Conservation (phyloP, 30 jellyfish, hydroid and myxozoan species). For the Aurelia aurita region DNA sequence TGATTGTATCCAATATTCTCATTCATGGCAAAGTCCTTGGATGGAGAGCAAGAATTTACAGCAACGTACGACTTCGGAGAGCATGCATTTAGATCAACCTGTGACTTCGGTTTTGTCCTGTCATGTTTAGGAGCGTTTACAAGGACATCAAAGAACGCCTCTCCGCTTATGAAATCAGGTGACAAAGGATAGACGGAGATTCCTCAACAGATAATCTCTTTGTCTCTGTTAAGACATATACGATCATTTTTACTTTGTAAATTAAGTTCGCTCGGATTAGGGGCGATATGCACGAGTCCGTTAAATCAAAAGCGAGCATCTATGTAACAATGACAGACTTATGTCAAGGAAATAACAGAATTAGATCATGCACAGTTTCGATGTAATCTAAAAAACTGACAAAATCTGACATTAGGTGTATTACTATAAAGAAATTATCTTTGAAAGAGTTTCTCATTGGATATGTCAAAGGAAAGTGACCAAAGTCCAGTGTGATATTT, state of each 20-base stretch:
- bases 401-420: too few relatives aligned
- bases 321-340: constrained; percentile 30
- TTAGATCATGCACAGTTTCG: too few relatives aligned
- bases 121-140: not conserved
- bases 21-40: constrained; percentile 1
- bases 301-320: constrained; percentile 29
- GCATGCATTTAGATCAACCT: too few relatives aligned
- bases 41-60: not conserved
- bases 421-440: too few relatives aligned
- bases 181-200: constrained; percentile 46
- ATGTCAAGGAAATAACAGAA: not conserved
- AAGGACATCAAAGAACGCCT: constrained; percentile 32
- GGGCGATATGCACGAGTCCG: constrained; percentile 60
- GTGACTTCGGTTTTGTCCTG: too few relatives aligned
- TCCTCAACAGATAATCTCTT: constrained; percentile 55
- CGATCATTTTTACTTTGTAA: constrained; percentile 52
- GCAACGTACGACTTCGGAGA: not conserved
- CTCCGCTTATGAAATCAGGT: constrained; percentile 36
- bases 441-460: too few relatives aligned
- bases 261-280: constrained; percentile 53
- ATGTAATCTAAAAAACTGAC: too few relatives aligned
- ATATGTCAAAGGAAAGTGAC: too few relatives aligned
- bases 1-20: constrained; percentile 5
- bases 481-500: too few relatives aligned
- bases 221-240: constrained; percentile 25